These are phyloP conservation scores for Antennarius maculatus DNA, from an alignment of 2,797 vertebrate genomes.

Conservation along the genomic window DNA sequence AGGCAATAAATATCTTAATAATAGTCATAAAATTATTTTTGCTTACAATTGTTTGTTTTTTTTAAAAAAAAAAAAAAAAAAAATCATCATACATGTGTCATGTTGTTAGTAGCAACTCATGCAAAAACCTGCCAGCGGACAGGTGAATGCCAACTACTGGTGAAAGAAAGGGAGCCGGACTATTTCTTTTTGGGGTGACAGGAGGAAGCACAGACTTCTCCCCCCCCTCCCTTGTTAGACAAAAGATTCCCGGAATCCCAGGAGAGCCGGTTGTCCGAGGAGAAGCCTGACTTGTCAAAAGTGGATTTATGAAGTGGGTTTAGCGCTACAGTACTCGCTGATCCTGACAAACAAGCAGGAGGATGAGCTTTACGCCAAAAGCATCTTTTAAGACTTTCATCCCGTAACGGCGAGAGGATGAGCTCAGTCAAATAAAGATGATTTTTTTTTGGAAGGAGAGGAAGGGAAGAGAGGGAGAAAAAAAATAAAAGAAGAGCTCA, in stretches of 20 bases:
- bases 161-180: conserved; percentile 51
- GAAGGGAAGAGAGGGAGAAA: not conserved
- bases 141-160: conserved; percentile 74
- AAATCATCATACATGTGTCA: conserved; percentile 83
- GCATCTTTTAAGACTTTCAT: conserved; percentile 41
- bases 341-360: conserved; percentile 11
- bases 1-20: conserved; percentile 91
- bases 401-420: conserved; percentile 35
- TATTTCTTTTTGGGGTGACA: conserved; percentile 34
- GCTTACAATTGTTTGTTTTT: conserved; percentile 84
- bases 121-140: conserved; percentile 71
- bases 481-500: conserved; percentile 2
- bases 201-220: conserved; percentile 41
- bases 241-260: conserved; percentile 44
- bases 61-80: conserved; percentile 3
- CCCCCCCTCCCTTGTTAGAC: conserved; percentile 5
- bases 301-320: conserved; percentile 27
- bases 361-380: conserved; percentile 19
- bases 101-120: conserved; percentile 85
- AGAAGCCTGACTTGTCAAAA: conserved; percentile 42
- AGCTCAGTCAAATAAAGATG: conserved; percentile 27
- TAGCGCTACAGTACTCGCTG: conserved; percentile 24
- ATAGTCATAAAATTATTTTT: conserved; percentile 89
- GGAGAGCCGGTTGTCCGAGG: conserved; percentile 11
- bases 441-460: not conserved